Conservation (phyloP, 2,888 invertebrate species). For the Eilema sororculum region DNA sequence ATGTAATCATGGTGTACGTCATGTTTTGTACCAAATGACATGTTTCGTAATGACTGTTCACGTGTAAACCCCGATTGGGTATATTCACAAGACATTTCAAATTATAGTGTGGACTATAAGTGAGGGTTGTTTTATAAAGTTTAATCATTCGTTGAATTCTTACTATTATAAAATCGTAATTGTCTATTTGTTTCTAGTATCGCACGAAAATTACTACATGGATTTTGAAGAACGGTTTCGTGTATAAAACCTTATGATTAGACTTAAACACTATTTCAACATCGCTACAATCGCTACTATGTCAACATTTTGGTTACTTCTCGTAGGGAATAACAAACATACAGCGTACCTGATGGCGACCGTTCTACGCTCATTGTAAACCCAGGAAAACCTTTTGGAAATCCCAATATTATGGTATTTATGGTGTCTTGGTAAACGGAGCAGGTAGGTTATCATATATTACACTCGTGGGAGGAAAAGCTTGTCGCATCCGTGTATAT, state of each 20-base stretch:
- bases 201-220: background rate
- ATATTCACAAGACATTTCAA: constrained; percentile 39
- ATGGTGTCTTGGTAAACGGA: too few species aligned
- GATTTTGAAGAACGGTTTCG: background rate
- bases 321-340: background rate
- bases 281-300: background rate
- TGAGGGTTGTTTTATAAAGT: constrained; percentile 33
- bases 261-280: background rate
- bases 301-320: background rate
- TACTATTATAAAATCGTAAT: background rate
- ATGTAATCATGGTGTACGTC: constrained; percentile 63
- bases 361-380: too few species aligned
- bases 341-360: too few species aligned
- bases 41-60: constrained; percentile 56
- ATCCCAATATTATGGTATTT: too few species aligned
- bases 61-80: constrained; percentile 43
- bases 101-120: constrained; percentile 35
- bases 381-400: too few species aligned
- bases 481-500: too few species aligned
- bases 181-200: background rate
- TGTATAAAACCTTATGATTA: background rate
- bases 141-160: background rate
- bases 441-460: too few species aligned
- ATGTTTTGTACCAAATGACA: constrained; percentile 70
- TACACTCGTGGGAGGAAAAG: too few species aligned